Evolutionary conservation across 2,797 vertebrate genomes (phyloP).

Genomic region (Morus bassanus): DNA sequence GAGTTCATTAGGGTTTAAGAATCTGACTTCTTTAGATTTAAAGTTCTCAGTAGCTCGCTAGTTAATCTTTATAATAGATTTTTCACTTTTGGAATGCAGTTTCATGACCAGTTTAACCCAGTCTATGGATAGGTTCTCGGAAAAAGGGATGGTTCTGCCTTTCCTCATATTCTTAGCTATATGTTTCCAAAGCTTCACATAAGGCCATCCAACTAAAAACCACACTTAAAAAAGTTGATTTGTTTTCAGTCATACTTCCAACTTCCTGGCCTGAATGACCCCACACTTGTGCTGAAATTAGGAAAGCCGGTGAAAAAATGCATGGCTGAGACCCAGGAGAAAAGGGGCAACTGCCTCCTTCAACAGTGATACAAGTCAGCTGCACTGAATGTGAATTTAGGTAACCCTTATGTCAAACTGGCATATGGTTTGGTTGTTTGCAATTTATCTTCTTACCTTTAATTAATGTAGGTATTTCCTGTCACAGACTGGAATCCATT

Average conservation of each 20-base stretch:
- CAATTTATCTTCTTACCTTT: background rate
- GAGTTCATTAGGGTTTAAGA: constrained; percentile 25
- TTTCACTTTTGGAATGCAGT: background rate
- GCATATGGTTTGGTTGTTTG: background rate
- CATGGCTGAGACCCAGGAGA: background rate
- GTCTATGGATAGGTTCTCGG: background rate
- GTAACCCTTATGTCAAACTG: background rate
- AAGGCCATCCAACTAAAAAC: background rate
- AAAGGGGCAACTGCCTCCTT: background rate
- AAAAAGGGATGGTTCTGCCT: background rate
- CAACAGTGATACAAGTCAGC: background rate
- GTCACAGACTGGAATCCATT: background rate
- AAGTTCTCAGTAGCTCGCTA: background rate
- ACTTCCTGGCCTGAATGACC: background rate
- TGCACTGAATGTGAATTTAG: background rate
- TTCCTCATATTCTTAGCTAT: background rate
- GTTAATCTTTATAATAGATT: background rate
- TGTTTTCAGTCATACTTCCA: background rate
- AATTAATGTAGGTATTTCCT: background rate
- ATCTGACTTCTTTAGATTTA: background rate
- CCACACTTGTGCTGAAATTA: background rate
- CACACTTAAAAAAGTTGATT: background rate
- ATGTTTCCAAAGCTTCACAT: background rate
- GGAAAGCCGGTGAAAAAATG: background rate
- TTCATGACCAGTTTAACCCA: background rate